Conservation (phyloP, 2,113 vertebrate species). For the Platycercus adscitus region DNA sequence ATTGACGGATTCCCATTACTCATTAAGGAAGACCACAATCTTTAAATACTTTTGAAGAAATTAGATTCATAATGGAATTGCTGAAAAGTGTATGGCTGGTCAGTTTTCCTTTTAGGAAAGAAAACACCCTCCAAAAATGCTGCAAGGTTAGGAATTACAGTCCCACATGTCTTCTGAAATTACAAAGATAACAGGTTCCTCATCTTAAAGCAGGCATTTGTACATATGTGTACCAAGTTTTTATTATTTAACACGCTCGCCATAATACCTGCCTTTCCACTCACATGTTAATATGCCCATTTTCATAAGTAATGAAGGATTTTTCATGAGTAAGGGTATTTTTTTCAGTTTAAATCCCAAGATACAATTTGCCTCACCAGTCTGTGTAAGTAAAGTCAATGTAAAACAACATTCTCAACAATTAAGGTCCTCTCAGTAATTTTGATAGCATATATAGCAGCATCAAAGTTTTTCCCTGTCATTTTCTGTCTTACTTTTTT, state of each 20-base stretch:
- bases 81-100: background rate
- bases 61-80: background rate
- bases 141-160: constrained; percentile 17
- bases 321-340: background rate
- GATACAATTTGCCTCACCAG: background rate
- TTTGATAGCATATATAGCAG: background rate
- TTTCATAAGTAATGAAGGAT: background rate
- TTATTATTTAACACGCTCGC: background rate
- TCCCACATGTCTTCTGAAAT: background rate
- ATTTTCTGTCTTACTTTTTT: constrained; percentile 3
- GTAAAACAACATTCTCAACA: background rate
- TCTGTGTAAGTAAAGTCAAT: background rate
- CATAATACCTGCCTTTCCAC: background rate
- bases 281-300: background rate
- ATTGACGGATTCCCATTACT: background rate
- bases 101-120: background rate
- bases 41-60: constrained; percentile 45
- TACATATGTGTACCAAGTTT: background rate
- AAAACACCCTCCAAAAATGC: background rate
- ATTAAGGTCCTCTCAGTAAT: background rate
- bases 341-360: background rate
- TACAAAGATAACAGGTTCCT: background rate
- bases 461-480: background rate
- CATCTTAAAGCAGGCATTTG: background rate
- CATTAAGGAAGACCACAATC: background rate